phyloP scores from a whole-genome alignment of 2,888 invertebrate species.

The Phortica magna region DNA sequence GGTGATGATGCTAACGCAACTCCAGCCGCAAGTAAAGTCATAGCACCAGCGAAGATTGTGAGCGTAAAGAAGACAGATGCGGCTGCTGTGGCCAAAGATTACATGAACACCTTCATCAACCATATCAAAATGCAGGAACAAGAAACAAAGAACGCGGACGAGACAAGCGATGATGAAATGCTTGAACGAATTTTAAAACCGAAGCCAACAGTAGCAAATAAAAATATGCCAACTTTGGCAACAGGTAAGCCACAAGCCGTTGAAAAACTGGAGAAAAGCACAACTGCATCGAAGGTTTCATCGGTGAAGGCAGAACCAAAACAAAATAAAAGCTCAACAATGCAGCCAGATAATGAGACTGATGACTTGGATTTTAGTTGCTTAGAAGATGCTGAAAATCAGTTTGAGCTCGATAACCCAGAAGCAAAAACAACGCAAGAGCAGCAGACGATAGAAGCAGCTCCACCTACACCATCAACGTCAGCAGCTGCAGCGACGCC shows the following conservation, averaged over 20 bases:
- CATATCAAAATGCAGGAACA: constrained; percentile 72
- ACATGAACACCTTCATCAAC: constrained; percentile 75
- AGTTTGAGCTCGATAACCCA: constrained; percentile 59
- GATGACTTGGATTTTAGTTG: constrained; percentile 75
- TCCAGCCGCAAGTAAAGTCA: constrained; percentile 46
- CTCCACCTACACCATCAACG: not conserved
- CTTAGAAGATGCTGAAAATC: constrained; percentile 76
- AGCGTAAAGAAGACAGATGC: constrained; percentile 65
- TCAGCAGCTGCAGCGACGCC: constrained; percentile 17
- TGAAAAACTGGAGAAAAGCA: constrained; percentile 40
- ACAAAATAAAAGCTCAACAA: not conserved
- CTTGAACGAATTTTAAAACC: constrained; percentile 74
- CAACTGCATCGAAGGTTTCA: not conserved
- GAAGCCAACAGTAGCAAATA: constrained; percentile 51
- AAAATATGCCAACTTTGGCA: constrained; percentile 40
- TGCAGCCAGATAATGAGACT: constrained; percentile 46
- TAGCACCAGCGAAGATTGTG: constrained; percentile 65
- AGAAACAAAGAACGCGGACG: constrained; percentile 58
- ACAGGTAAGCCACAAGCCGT: not conserved
- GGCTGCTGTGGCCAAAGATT: constrained; percentile 74
- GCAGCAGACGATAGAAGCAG: constrained; percentile 55
- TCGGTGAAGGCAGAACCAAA: not conserved
- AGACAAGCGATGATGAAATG: constrained; percentile 73
- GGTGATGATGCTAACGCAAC: constrained; percentile 23
- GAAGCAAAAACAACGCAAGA: constrained; percentile 43